Evolutionary conservation across 2,888 invertebrate species (phyloP).

Genomic region (Oxycera nigricornis): DNA sequence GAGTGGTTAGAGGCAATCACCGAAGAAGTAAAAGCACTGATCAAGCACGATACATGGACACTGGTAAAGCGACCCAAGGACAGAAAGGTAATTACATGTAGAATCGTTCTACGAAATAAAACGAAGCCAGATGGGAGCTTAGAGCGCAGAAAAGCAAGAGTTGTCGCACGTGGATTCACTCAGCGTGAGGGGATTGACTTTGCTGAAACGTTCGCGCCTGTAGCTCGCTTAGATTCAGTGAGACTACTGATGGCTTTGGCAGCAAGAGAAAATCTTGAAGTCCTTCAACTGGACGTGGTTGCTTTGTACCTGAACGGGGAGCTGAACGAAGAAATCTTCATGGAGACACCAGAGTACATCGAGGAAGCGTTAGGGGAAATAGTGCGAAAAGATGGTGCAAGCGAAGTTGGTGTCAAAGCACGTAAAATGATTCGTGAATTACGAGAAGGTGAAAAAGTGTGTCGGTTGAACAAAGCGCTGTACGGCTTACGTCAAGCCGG

Average conservation of each 20-base stretch:
- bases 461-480: too few species aligned
- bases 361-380: too few species aligned
- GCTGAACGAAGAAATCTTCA: not conserved
- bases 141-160: not conserved
- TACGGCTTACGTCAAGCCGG: too few species aligned
- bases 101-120: conserved; percentile 25
- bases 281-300: conserved; percentile 13
- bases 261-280: conserved; percentile 1
- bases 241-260: conserved; percentile 32
- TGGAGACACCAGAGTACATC: conserved; percentile 41
- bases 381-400: too few species aligned
- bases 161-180: not conserved
- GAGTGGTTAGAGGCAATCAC: not conserved
- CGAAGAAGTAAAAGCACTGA: conserved; percentile 3
- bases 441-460: too few species aligned
- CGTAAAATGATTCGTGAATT: too few species aligned
- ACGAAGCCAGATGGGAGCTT: conserved; percentile 9
- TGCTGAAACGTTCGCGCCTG: conserved; percentile 17
- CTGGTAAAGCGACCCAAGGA: conserved; percentile 12
- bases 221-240: conserved; percentile 27
- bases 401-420: too few species aligned
- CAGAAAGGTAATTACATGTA: conserved; percentile 10
- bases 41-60: conserved; percentile 6
- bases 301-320: conserved; percentile 8
- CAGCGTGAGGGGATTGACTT: not conserved